Evolutionary conservation across 2,113 vertebrate genomes (phyloP).

Genomic region (Struthidea cinerea): DNA sequence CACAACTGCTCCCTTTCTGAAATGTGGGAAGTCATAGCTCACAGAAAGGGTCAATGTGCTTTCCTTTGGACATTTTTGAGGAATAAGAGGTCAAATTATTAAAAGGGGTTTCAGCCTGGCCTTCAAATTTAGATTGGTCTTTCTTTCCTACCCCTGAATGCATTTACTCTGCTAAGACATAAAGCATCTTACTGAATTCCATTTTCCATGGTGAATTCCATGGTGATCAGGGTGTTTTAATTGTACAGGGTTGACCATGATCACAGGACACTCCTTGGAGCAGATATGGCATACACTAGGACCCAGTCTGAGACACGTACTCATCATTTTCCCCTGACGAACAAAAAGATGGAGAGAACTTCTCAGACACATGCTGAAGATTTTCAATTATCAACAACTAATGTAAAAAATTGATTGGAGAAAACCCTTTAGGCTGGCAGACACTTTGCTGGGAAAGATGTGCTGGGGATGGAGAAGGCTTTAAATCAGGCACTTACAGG

Average conservation of each 20-base stretch:
- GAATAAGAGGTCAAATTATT: not conserved
- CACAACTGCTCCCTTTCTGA: not conserved
- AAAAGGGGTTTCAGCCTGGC: not conserved
- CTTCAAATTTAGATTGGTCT: not conserved
- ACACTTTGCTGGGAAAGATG: not conserved
- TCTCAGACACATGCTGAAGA: not conserved
- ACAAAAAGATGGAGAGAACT: not conserved
- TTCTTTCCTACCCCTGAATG: not conserved
- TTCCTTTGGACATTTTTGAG: not conserved
- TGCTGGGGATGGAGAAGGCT: not conserved
- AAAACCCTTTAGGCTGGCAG: not conserved
- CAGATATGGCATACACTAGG: not conserved
- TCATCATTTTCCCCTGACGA: not conserved
- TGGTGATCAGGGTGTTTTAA: not conserved
- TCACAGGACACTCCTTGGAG: not conserved
- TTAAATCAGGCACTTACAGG: not conserved
- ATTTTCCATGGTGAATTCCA: not conserved
- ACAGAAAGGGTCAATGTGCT: not conserved
- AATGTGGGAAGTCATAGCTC: not conserved
- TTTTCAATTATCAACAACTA: not conserved
- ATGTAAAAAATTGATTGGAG: not conserved
- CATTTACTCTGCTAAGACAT: not conserved
- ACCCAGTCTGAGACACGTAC: not conserved
- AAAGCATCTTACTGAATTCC: accelerated
- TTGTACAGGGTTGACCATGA: not conserved